Conservation (phyloP, 2,113 vertebrate species). For the Tetrax tetrax region DNA sequence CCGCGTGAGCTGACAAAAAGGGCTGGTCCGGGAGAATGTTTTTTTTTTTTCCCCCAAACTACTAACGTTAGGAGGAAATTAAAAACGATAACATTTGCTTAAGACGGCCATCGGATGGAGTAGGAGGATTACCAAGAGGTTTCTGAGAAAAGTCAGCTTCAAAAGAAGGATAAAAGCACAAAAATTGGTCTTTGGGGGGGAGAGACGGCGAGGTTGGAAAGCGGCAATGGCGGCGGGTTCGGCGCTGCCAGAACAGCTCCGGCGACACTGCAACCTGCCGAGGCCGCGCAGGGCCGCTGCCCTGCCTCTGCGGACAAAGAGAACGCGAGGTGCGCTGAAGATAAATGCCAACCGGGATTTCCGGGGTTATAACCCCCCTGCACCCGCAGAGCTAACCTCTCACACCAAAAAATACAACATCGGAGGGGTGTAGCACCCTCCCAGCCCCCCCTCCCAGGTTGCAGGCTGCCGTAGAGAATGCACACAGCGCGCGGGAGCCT, state of each 20-base stretch:
- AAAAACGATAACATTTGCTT: accelerated
- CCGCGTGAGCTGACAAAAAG: background rate
- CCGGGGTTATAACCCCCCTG: background rate
- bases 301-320: background rate
- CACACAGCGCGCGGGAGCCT: accelerated
- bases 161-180: background rate
- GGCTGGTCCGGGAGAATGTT: accelerated
- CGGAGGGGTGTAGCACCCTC: accelerated
- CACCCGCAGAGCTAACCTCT: background rate
- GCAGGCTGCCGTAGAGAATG: background rate
- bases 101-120: accelerated
- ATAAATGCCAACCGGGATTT: accelerated
- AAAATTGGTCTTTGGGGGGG: accelerated
- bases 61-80: accelerated
- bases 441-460: accelerated
- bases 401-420: accelerated
- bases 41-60: background rate
- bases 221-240: background rate
- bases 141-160: background rate
- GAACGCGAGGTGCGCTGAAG: background rate
- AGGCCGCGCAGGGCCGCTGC: background rate
- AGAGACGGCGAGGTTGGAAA: background rate
- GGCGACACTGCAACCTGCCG: background rate
- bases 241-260: background rate
- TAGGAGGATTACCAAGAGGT: background rate